A percentile compares a stretch with the other conserved stretches of the same genome.
Evolutionary conservation across 1,140 invertebrate species (phyloP).

Genomic region (Brachionus sp.): DNA sequence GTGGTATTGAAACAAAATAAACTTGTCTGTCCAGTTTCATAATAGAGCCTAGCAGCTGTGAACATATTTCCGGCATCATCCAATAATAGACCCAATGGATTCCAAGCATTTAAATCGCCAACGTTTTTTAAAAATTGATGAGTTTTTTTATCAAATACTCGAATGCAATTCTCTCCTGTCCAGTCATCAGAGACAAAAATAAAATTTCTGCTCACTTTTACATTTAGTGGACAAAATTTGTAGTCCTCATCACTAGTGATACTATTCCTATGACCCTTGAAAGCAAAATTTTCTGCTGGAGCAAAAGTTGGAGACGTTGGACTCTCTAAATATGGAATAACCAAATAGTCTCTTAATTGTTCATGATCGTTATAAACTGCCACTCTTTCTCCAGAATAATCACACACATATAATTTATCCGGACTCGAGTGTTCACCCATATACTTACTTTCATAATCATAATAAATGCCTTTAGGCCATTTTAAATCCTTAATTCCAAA

Average conservation of each 20-base stretch:
- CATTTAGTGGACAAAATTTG: conserved; percentile 40
- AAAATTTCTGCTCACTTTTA: background rate
- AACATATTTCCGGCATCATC: conserved; percentile 35
- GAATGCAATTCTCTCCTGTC: conserved; percentile 39
- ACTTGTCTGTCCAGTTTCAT: conserved; percentile 40
- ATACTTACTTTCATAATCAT: conserved; percentile 37
- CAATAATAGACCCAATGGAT: conserved; percentile 33
- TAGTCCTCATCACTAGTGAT: conserved; percentile 12
- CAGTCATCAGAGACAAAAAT: conserved; percentile 42
- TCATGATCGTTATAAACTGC: conserved; percentile 39
- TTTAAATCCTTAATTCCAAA: conserved; percentile 33
- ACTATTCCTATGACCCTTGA: background rate
- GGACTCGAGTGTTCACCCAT: background rate
- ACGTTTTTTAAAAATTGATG: conserved; percentile 14
- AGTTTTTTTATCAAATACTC: conserved; percentile 32
- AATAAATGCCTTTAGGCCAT: conserved; percentile 42
- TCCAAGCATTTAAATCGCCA: conserved; percentile 42
- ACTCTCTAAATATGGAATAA: background rate
- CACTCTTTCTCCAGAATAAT: conserved; percentile 23
- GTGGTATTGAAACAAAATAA: conserved; percentile 30
- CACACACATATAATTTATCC: conserved; percentile 38
- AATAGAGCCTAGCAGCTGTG: conserved; percentile 23
- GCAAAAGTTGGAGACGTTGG: background rate
- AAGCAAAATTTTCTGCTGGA: background rate
- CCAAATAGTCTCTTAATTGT: conserved; percentile 30